Evolutionary conservation across 1,140 invertebrate genomes (phyloP).

Genomic region (Microplitis demolitor): DNA sequence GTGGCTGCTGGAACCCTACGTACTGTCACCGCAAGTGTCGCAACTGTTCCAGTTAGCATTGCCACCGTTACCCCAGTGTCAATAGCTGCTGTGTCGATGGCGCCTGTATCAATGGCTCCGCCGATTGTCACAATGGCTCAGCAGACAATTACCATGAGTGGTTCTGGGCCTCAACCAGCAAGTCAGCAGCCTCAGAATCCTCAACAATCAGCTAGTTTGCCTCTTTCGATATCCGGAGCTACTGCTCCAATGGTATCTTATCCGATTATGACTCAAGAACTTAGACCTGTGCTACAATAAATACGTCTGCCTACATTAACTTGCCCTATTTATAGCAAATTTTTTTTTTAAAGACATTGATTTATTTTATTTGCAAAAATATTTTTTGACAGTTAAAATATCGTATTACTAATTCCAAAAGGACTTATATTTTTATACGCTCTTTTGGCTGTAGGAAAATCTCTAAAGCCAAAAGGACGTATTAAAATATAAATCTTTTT

Average conservation of each 20-base stretch:
- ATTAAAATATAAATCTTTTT: no score
- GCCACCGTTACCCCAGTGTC: conserved; percentile 65
- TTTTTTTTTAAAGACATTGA: background rate
- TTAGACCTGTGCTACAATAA: conserved; percentile 58
- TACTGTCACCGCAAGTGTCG: conserved; percentile 67
- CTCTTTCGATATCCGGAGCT: conserved; percentile 63
- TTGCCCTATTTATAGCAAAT: background rate
- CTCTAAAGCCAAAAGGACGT: no score
- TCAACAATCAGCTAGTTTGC: conserved; percentile 54
- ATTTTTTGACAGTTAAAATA: no score
- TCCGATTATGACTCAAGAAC: conserved; percentile 72
- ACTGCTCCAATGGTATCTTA: conserved; percentile 72
- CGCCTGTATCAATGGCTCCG: conserved; percentile 63
- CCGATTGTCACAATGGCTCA: conserved; percentile 68
- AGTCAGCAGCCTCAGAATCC: conserved; percentile 54
- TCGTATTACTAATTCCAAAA: no score
- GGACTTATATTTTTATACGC: no score
- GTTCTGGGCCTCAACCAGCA: conserved; percentile 53
- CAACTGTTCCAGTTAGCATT: conserved; percentile 70
- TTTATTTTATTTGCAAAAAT: no score
- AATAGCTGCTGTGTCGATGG: conserved; percentile 66
- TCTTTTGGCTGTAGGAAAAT: no score
- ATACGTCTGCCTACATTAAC: background rate
- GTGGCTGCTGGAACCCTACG: conserved; percentile 62
- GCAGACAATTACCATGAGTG: conserved; percentile 58